These are phyloP conservation scores for Bemisia tabaci DNA, from an alignment of 1,140 invertebrate species.

Conservation along the genomic window DNA sequence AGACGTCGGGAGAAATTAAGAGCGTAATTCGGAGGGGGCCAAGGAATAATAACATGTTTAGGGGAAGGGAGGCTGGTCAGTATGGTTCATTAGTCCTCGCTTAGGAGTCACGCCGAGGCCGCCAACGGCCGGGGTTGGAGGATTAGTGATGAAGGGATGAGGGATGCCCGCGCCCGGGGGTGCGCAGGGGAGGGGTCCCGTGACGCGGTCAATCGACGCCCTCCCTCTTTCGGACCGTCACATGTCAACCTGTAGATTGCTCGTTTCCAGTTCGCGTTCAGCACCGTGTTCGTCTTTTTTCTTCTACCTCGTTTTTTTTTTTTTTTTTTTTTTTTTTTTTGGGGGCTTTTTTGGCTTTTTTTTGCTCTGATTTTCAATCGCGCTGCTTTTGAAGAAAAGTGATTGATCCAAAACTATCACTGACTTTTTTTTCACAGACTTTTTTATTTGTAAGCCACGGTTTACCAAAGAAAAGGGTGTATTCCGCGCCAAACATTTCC, in stretches of 20 bases:
- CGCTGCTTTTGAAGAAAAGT: too few relatives aligned
- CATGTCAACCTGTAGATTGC: not conserved
- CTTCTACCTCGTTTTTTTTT: not conserved
- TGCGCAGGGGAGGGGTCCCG: not conserved
- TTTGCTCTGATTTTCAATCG: too few relatives aligned
- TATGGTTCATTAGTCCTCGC: not conserved
- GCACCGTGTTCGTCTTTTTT: too few relatives aligned
- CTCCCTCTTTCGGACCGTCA: not conserved
- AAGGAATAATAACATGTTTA: not conserved
- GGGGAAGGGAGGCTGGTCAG: not conserved
- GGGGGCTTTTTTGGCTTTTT: too few relatives aligned
- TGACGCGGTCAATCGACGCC: not conserved
- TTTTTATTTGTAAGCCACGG: too few relatives aligned
- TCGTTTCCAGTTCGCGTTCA: not conserved
- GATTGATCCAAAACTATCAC: too few relatives aligned
- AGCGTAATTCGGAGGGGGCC: not conserved
- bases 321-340: not conserved
- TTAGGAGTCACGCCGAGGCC: too few relatives aligned
- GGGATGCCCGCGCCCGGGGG: too few relatives aligned
- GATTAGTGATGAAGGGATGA: not conserved
- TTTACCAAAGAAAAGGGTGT: too few relatives aligned
- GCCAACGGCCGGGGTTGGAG: not conserved
- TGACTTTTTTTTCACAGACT: too few relatives aligned
- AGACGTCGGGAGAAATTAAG: not conserved
- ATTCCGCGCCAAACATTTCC: too few relatives aligned